phyloP scores from a whole-genome alignment of 2,888 invertebrate species.

The Gerris lacustris region DNA sequence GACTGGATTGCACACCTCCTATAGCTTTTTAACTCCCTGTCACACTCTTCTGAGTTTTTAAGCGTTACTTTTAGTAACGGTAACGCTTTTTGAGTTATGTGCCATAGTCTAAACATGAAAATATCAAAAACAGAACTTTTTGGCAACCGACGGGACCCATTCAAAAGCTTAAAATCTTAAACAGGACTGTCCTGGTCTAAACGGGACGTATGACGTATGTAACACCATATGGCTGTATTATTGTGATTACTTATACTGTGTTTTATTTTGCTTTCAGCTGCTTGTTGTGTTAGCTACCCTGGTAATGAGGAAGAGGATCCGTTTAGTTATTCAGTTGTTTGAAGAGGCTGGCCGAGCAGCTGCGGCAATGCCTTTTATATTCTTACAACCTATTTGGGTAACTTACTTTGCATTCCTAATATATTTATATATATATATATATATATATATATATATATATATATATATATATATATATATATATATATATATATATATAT shows the following conservation, averaged over 20 bases:
- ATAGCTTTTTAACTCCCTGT: too few species aligned
- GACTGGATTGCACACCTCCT: too few species aligned
- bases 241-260: conserved; percentile 43
- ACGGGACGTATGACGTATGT: too few species aligned
- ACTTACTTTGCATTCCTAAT: conserved; percentile 28
- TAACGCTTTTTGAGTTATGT: too few species aligned
- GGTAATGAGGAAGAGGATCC: conserved; percentile 49
- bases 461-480: conserved; percentile 9
- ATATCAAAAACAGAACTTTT: too few species aligned
- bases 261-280: conserved; percentile 43
- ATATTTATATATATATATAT: conserved; percentile 4
- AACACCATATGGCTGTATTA: conserved; percentile 11
- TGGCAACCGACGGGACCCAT: too few species aligned
- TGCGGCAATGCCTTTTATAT: conserved; percentile 46
- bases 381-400: conserved; percentile 50
- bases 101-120: too few species aligned
- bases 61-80: too few species aligned
- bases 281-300: conserved; percentile 45
- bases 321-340: conserved; percentile 50
- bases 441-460: conserved; percentile 19
- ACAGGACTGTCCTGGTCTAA: too few species aligned
- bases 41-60: too few species aligned
- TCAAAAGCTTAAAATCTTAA: too few species aligned
- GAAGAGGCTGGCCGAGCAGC: conserved; percentile 55
- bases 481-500: too few species aligned